These are phyloP conservation scores for Diglossa cyanea DNA, from an alignment of 2,797 vertebrate species.

Conservation along the genomic window DNA sequence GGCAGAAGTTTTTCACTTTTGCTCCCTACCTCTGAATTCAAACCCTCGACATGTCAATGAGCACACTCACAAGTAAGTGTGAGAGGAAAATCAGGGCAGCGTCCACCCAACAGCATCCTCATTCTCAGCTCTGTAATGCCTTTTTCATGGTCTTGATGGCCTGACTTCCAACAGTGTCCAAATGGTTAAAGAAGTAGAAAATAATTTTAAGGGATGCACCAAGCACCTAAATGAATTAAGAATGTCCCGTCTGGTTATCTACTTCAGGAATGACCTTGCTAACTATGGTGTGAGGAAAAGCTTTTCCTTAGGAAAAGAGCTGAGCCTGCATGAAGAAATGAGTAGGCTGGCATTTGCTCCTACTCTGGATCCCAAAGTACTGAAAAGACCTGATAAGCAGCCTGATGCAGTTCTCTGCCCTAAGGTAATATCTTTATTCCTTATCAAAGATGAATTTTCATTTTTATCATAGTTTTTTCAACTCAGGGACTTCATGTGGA, in stretches of 20 bases:
- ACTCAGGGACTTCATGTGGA: not conserved
- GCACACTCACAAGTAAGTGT: not conserved
- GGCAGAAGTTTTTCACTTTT: not conserved
- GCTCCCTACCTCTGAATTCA: not conserved
- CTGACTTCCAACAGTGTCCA: not conserved
- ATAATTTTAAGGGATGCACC: not conserved
- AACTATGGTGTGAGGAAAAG: not conserved
- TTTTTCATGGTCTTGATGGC: not conserved
- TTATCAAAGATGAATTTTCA: slow-evolving; percentile 8
- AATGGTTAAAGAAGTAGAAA: not conserved
- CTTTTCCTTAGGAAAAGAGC: not conserved
- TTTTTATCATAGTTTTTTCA: not conserved
- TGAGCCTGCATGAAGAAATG: not conserved
- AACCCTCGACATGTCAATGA: not conserved
- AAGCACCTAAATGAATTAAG: not conserved
- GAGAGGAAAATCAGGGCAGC: not conserved
- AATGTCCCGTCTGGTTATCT: not conserved
- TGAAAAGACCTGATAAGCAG: not conserved
- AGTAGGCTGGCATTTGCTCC: not conserved
- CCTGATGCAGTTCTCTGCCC: not conserved
- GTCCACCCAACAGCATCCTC: not conserved
- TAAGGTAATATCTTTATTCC: not conserved
- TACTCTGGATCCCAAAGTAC: not conserved
- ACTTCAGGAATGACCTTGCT: not conserved
- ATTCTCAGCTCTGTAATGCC: not conserved